These are phyloP conservation scores for Falco biarmicus DNA, from an alignment of 2,797 vertebrate species.

Conservation along the genomic window DNA sequence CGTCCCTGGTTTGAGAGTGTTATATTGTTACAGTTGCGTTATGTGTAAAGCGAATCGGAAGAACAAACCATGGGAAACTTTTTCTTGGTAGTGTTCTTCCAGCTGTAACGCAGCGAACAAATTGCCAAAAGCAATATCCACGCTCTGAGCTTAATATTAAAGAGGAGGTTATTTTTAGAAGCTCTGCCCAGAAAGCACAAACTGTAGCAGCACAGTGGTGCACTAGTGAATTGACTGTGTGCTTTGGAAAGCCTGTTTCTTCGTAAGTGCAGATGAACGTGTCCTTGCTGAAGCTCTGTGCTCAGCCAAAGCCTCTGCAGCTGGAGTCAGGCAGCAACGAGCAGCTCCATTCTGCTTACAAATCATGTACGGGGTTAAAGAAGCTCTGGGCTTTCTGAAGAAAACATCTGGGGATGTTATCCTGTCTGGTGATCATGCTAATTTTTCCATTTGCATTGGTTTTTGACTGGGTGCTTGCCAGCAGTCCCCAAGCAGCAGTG, in stretches of 20 bases:
- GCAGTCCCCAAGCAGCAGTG: neutral
- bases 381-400: neutral
- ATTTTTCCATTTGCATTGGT: neutral
- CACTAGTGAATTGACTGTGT: neutral
- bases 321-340: neutral
- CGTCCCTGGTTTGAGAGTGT: neutral
- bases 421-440: neutral
- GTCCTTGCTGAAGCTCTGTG: neutral
- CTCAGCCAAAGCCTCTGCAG: neutral
- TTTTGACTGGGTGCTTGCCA: neutral
- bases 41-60: neutral
- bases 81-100: neutral
- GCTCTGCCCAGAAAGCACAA: neutral
- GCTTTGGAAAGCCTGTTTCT: neutral
- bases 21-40: neutral
- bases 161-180: conserved; percentile 23
- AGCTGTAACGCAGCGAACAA: neutral
- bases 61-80: conserved; percentile 1
- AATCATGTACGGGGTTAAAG: neutral
- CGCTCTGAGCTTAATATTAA: neutral
- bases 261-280: neutral
- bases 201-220: neutral
- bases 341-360: neutral
- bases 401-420: neutral
- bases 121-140: conserved; percentile 23